Evolutionary conservation across 2,888 invertebrate genomes (phyloP), one percentile per base, ranked within the genome.

Genomic region (Orchesella flavescens): DNA sequence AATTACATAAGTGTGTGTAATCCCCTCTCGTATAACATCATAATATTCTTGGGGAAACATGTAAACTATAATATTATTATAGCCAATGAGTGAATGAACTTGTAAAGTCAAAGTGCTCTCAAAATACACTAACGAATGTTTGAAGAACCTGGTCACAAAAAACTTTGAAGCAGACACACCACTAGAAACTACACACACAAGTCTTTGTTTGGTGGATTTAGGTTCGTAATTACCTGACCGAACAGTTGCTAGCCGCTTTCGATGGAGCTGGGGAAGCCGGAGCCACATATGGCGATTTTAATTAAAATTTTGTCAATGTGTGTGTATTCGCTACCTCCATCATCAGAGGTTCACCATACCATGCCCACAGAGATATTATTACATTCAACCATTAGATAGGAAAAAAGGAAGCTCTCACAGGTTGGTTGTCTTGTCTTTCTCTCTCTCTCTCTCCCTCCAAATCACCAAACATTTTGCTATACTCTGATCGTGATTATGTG

Each of bases 241-340:
- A 79, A 53, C 44, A 63, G 49, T 12, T 17, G 21, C n/a, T 1
- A 34, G 46, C 55, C 19, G 10, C 57, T 43, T 71, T 53, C 61
- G 49, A 71, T 78, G 63, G 21, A 63, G 63, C 53, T 49, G 17
- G 43, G 34, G 34, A 34, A 34, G 19, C 34, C 34, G 34, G 46
- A 63, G 78, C 78, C 78, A 78, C 79, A 80, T 66, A 80, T 66
- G 73, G 73, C 46, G 66, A 80, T 73, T 73, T 73, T 80, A 80
- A 80, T 80, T 80, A 80, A 73, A 80, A 72, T 80, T 66, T 80
- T 73, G 73, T 80, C 79, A 73, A 73, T 65, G 73, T 23, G 46
- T 65, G 73, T 23, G 46, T 15, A 46, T 46, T 24, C 34, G 57
- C 57, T n/a, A 13, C 65, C n/a, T n/a, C n/a, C n/a, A n/a, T 34